Conservation (phyloP, 1,140 invertebrate species). For the Diprion similis region DNA sequence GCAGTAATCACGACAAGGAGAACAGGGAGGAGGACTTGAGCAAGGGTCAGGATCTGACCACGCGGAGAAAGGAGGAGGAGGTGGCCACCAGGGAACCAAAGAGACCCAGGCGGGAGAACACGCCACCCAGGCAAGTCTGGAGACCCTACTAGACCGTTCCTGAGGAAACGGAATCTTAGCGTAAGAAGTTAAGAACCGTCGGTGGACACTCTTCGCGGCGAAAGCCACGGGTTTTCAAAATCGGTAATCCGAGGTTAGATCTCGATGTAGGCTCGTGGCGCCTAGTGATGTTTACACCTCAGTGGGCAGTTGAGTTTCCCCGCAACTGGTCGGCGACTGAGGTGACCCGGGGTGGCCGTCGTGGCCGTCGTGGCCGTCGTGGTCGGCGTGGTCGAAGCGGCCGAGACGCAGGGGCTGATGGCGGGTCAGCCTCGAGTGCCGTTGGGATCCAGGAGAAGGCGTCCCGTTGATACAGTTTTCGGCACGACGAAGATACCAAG, state of each 20-base stretch:
- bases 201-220: no score
- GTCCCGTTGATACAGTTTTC: no score
- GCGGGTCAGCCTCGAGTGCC: not conserved
- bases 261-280: no score
- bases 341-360: not conserved
- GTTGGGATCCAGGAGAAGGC: no score
- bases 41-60: slow-evolving; percentile 22
- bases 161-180: slow-evolving; percentile 20
- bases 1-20: slow-evolving; percentile 50
- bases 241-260: no score
- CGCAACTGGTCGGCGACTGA: not conserved
- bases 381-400: not conserved
- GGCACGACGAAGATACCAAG: no score
- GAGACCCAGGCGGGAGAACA: slow-evolving; percentile 49
- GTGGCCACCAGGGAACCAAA: slow-evolving; percentile 42
- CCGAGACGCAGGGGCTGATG: not conserved
- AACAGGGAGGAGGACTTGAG: slow-evolving; percentile 55
- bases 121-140: slow-evolving; percentile 59
- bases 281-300: not conserved
- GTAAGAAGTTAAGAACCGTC: no score
- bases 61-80: slow-evolving; percentile 49
- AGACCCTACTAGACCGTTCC: slow-evolving; percentile 49
- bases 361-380: not conserved
- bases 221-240: no score
- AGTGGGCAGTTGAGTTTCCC: slow-evolving; percentile 6